Conservation (phyloP, 1,140 invertebrate species). For the Pogonus chalceus region DNA sequence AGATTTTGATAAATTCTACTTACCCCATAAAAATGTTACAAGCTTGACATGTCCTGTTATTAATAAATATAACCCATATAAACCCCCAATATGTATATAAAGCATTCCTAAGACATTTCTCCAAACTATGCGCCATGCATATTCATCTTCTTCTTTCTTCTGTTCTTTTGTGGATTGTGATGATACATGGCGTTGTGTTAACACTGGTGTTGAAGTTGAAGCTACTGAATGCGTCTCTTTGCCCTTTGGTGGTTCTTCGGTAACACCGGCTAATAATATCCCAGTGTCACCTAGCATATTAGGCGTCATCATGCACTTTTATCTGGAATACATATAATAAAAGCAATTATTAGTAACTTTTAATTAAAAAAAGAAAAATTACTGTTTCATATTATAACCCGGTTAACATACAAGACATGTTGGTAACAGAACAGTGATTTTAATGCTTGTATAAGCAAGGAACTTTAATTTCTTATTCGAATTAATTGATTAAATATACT, state of each 20-base stretch:
- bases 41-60: slow-evolving; percentile 39
- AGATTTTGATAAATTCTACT: slow-evolving; percentile 24
- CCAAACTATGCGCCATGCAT: slow-evolving; percentile 58
- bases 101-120: slow-evolving; percentile 57
- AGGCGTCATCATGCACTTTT: slow-evolving; percentile 38
- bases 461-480: too few relatives aligned
- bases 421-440: too few relatives aligned
- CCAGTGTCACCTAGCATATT: slow-evolving; percentile 38
- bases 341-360: too few relatives aligned
- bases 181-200: slow-evolving; percentile 15
- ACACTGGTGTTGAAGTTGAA: slow-evolving; percentile 15
- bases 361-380: too few relatives aligned
- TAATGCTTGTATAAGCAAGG: too few relatives aligned
- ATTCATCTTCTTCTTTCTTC: slow-evolving; percentile 25
- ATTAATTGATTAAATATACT: too few relatives aligned
- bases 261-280: slow-evolving; percentile 35
- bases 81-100: slow-evolving; percentile 48
- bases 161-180: slow-evolving; percentile 15
- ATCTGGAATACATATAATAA: too few relatives aligned
- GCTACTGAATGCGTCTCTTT: slow-evolving; percentile 9
- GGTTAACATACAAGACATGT: too few relatives aligned
- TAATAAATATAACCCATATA: slow-evolving; percentile 52
- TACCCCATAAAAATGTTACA: slow-evolving; percentile 44
- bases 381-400: too few relatives aligned
- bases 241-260: slow-evolving; percentile 23